Base-by-base conservation (phyloP, 2,888 invertebrate species). In the Geotrupes spiniger region DNA sequence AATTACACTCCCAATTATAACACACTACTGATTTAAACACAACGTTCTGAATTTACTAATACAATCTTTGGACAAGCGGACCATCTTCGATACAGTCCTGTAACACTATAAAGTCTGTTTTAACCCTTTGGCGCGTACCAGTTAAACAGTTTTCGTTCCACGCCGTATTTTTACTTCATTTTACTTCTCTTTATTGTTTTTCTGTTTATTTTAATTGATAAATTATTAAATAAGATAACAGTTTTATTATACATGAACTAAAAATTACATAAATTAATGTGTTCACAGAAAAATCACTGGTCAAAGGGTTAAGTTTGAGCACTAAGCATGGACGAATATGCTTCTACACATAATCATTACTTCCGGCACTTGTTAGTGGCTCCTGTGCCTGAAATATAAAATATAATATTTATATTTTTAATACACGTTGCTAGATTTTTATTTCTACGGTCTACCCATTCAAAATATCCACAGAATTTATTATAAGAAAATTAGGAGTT, bases 321-420 rank as follows among this genome's bases (percentile, higher is more conserved):
- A 58, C 54, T 48, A 9, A 17, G 25, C 12, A 37, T 36, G 36
- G 36, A 41, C 16, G 40, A 10, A 4, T 39, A 28, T 38, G 45
- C 38, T 42, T 62, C 76, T 78, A 89, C 78, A 89, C 88, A 77
- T 85, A 87, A 68, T 88, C 87, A 74, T 86, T 86, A 71, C 85
- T 85, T 72, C 86, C 85, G 68, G 85, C 83, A 73, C 83, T 83
- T 64, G 85, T 89, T 71, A 90, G 81, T 59, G 90, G 90, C 78
- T 88, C 85, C 77, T 86, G 85, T 67, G 86, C 87, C 89, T 90
- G 81, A 64, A 60, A 69, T 73, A 73, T 69, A 66, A 63, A 59
- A 58, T 46, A 63, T 56, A 3, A 25, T 5, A 56, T 62, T 66
- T 63, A 66, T 62, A 57, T 21, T 26, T 39, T 25, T 15, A 11